Conservation (phyloP, 2,797 vertebrate species). For the Periophthalmus magnuspinnatus region DNA sequence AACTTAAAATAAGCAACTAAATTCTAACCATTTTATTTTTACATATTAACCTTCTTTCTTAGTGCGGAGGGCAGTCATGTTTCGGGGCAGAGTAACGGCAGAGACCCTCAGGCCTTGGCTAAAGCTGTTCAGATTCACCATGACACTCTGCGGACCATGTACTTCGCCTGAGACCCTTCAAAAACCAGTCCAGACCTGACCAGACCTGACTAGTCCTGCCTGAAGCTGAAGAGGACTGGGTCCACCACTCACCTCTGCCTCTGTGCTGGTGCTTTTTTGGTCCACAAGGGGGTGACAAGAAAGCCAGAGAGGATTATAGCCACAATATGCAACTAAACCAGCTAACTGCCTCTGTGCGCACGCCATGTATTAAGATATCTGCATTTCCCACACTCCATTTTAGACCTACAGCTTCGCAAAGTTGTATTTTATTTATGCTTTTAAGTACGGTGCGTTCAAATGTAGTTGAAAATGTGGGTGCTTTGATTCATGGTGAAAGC, state of each 20-base stretch:
- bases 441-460: constrained; percentile 5
- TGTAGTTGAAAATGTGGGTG: constrained; percentile 10
- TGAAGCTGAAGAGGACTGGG: constrained; percentile 12
- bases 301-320: constrained; percentile 78
- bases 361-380: constrained; percentile 15
- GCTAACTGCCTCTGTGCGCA: constrained; percentile 78
- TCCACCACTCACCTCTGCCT: neutral
- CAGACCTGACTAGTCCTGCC: constrained; percentile 18
- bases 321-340: constrained; percentile 94
- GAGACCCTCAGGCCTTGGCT: constrained; percentile 92
- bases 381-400: constrained; percentile 45
- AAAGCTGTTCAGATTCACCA: constrained; percentile 99
- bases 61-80: constrained; percentile 99
- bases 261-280: constrained; percentile 19
- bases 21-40: neutral
- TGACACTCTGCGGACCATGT: constrained; percentile 99
- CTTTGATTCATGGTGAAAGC: constrained; percentile 27
- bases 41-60: neutral
- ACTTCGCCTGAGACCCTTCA: constrained; percentile 85
- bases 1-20: too few relatives aligned
- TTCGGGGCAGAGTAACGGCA: constrained; percentile 97
- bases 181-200: neutral
- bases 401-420: constrained; percentile 31
- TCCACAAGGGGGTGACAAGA: constrained; percentile 60
- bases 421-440: constrained; percentile 3